phyloP scores from a whole-genome alignment of 2,113 vertebrate species.

The Gallinago media region DNA sequence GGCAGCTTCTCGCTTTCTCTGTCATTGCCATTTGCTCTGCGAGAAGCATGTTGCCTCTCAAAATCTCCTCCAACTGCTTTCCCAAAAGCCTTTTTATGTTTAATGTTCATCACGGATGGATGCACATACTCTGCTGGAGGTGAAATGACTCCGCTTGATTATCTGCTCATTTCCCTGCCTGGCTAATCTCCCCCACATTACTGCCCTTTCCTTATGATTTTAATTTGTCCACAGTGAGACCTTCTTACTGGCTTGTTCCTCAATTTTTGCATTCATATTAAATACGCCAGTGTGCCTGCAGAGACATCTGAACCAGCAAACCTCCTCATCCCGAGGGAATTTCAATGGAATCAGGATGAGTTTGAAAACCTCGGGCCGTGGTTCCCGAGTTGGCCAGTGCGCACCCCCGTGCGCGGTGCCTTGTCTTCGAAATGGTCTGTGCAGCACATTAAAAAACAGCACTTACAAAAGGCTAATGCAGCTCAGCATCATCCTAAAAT shows the following conservation, averaged over 20 bases:
- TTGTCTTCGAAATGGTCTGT: not conserved
- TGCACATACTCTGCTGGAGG: conserved; percentile 32
- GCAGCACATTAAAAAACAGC: not conserved
- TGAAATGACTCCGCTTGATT: conserved; percentile 27
- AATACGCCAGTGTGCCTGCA: not conserved
- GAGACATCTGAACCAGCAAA: not conserved
- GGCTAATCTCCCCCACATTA: not conserved
- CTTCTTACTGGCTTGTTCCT: not conserved
- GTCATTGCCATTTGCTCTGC: not conserved
- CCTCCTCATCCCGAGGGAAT: not conserved
- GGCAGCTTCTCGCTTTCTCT: not conserved
- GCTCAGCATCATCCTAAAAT: conserved; percentile 19
- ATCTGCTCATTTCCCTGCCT: conserved; percentile 28
- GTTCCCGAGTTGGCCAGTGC: accelerated
- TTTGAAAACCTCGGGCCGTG: accelerated
- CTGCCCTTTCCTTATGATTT: not conserved
- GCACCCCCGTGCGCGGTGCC: accelerated
- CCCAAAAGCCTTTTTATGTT: conserved; percentile 4
- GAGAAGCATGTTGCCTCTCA: not conserved
- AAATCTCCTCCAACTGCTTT: not conserved
- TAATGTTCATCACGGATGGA: not conserved
- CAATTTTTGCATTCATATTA: not conserved
- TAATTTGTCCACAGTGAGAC: not conserved
- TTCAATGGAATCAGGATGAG: not conserved
- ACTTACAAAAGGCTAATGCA: not conserved